Conservation (phyloP, 2,888 invertebrate genomes). For the Eupithecia vulgata region DNA sequence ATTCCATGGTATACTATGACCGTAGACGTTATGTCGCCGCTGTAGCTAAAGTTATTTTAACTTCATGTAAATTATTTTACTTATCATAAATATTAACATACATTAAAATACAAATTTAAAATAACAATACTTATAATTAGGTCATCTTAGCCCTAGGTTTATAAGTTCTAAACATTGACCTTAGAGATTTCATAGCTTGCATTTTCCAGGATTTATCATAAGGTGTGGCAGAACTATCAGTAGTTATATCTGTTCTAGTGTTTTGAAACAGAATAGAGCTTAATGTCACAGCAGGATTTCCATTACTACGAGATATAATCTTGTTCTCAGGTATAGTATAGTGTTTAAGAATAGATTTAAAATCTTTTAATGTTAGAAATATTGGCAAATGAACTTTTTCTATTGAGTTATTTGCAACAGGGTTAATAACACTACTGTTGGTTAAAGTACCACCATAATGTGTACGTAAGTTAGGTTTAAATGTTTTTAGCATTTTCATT, state of each 20-base stretch:
- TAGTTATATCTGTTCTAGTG: neutral
- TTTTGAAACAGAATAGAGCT: neutral
- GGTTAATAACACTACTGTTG: neutral
- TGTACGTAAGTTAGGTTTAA: neutral
- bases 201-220: neutral
- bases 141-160: conserved; percentile 9
- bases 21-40: conserved; percentile 46
- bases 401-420: neutral
- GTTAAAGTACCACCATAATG: neutral
- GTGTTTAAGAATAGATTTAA: neutral
- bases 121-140: neutral
- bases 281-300: neutral
- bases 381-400: neutral
- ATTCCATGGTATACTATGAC: conserved; percentile 71
- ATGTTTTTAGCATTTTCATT: conserved; percentile 44
- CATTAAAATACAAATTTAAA: neutral
- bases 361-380: neutral
- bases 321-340: neutral
- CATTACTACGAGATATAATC: neutral
- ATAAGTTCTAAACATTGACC: conserved; percentile 11
- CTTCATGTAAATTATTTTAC: neutral
- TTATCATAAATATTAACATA: neutral
- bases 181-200: conserved; percentile 4
- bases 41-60: conserved; percentile 17
- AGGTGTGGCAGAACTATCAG: neutral